Conservation (phyloP, 2,888 invertebrate genomes). For the Agriotes lineatus region DNA sequence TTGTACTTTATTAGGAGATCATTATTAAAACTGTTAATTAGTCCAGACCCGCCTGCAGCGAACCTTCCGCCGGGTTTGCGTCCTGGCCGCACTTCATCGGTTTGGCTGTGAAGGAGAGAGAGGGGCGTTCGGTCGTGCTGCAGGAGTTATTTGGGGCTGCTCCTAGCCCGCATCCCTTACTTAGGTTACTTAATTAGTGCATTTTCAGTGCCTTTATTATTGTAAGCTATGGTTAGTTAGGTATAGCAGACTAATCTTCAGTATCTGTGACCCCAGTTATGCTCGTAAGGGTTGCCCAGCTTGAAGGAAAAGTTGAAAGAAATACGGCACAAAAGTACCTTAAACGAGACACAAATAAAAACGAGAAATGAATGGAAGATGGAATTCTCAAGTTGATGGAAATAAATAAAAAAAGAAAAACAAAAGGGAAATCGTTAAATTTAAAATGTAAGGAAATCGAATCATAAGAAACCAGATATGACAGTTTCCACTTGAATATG, state of each 20-base stretch:
- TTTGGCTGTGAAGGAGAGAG: conserved; percentile 17
- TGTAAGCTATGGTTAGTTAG: conserved; percentile 40
- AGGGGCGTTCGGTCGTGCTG: background rate
- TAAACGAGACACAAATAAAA: too few relatives aligned
- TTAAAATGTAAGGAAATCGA: too few relatives aligned
- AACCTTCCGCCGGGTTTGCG: conserved; percentile 23
- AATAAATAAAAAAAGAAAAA: too few relatives aligned
- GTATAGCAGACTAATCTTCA: conserved; percentile 22
- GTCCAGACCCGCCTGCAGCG: conserved; percentile 32
- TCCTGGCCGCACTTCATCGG: conserved; percentile 25
- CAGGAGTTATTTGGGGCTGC: conserved; percentile 23
- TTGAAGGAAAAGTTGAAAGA: too few relatives aligned
- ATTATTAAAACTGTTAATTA: conserved; percentile 64
- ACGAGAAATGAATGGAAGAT: too few relatives aligned
- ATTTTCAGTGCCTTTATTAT: conserved; percentile 44
- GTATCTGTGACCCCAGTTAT: too few relatives aligned
- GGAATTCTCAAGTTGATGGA: too few relatives aligned
- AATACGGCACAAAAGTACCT: too few relatives aligned
- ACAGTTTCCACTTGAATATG: too few relatives aligned
- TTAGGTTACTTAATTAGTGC: conserved; percentile 53
- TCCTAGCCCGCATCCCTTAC: conserved; percentile 51
- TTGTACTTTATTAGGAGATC: conserved; percentile 64
- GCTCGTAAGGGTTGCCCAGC: too few relatives aligned
- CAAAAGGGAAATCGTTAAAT: too few relatives aligned
- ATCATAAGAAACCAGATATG: too few relatives aligned